Evolutionary conservation across 2,113 vertebrate species (phyloP), one percentile per base, ranked within the genome.

Genomic region (Pipa parva): DNA sequence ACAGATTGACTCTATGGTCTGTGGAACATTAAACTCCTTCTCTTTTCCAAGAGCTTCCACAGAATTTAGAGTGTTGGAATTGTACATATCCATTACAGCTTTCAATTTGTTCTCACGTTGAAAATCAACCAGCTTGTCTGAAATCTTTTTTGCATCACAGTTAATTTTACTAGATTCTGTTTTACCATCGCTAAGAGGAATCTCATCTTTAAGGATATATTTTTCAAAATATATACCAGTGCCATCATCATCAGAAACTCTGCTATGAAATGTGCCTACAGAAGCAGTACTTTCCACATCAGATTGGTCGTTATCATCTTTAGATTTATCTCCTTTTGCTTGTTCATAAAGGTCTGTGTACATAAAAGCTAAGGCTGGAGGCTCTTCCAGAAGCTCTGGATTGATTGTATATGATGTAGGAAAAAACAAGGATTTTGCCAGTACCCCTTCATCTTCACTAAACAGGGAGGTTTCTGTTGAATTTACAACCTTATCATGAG

Each of bases 261-360:
- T 85, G 8, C 87, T 88, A 58, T 78, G 89, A 48, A 92, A 92
- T 15, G 88, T 84, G 7, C 80, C 84, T 63, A 92, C 92, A 31
- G 91, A 91, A 63, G 83, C 76, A 31, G 87, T 76, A 20, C 91
- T 93, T 72, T 92, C 93, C 54, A 85, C 83, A 67, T 94, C 93
- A 2, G 92, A 93, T 46, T 66, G 75, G n/a, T 93, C 92, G 1
- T 77, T 82, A 6, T 88, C 87, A 3, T 85, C 84, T 63, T 80
- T 92, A 71, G 72, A 80, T 37, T 83, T 84, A 76, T 90, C 86
- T 67, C 90, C 91, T 15, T 83, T 42, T 56, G 89, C 88, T 67
- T 94, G 89, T 63, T 93, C 91, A 25, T 95, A 97, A 33, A 98
- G 89, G 74, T 98, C 95, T 37, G 89, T 86, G 73, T 97, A 95